Base-by-base conservation (phyloP, 2,113 vertebrate species). In the Equus quagga region DNA sequence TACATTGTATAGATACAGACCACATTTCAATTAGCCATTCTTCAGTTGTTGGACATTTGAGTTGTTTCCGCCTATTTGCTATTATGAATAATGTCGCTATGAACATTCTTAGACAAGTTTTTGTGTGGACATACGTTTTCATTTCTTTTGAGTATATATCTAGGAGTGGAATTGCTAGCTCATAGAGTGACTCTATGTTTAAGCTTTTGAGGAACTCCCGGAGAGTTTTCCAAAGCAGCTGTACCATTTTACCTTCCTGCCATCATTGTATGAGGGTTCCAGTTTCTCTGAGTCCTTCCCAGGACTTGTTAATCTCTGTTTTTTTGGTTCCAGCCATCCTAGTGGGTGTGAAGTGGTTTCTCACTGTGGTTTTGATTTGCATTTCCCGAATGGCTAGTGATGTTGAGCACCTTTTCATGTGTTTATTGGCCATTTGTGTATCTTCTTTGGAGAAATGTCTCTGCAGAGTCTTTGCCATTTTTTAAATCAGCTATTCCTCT, bases 331-430 rank as follows among this genome's bases (percentile, higher is more conserved):
- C 44, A 87, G 86, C 28, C 58, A 54, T 90, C 41, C 49, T 69
- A 62, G 65, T 69, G 41, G 58, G 51, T 90, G n/a, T 65, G 81
- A 91, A 80, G 78, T 82, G 18, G 33, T 75, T 93, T 62, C 54
- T 88, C 62, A 46, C 15, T 85, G 79, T 85, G 70, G 64, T 89
- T 89, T 84, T 64, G 62, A 79, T 78, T 81, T 75, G 73, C 58
- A 86, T 95, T 90, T 93, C 73, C 73, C 1, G 2, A 60, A 49
- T 62, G 72, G 58, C 72, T 51, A 44, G 49, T 65, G 79, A 67
- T 13, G 9, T 36, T 62, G 69, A 90, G 13, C 28, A 93, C 31
- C 41, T 93, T 82, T 93, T 93, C 86, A 76, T 86, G 65, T 93
- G 67, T n/a, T 82, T 93, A 75, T 65, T 80, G 81, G 23, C 17